Conservation (phyloP, 2,888 invertebrate genomes). For the Empis livida region DNA sequence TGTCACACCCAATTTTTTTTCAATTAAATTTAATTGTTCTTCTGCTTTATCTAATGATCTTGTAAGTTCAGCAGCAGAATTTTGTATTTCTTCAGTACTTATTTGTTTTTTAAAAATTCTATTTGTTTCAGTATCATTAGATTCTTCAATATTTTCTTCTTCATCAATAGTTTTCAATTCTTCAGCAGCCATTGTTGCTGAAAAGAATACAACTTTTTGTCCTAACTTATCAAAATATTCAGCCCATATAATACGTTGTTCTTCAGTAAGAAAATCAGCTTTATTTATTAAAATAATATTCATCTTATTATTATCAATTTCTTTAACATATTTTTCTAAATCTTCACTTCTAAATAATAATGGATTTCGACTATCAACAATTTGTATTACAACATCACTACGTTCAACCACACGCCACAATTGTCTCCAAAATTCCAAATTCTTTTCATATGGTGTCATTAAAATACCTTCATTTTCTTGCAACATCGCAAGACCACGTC, state of each 20-base stretch:
- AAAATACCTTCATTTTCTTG: constrained; percentile 69
- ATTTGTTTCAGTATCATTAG: constrained; percentile 17
- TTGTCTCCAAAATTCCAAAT: constrained; percentile 96
- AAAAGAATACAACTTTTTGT: constrained; percentile 78
- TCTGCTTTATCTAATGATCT: constrained; percentile 42
- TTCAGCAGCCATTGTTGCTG: constrained; percentile 55
- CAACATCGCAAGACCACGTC: constrained; percentile 63
- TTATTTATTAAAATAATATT: constrained; percentile 89
- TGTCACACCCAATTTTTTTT: constrained; percentile 37
- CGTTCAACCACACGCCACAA: constrained; percentile 97
- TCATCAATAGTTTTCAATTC: constrained; percentile 33
- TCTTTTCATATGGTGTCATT: constrained; percentile 94
- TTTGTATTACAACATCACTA: constrained; percentile 84
- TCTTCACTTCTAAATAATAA: constrained; percentile 86
- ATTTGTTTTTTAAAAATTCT: constrained; percentile 13
- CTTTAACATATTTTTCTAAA: constrained; percentile 72
- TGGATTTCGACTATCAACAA: constrained; percentile 95
- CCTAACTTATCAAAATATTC: constrained; percentile 63
- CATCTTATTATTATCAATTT: constrained; percentile 55
- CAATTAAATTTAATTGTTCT: constrained; percentile 42
- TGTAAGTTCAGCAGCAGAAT: constrained; percentile 40
- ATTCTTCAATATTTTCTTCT: constrained; percentile 20
- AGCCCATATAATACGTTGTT: constrained; percentile 74
- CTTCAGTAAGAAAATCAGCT: constrained; percentile 74
- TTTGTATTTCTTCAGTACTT: constrained; percentile 36